A percentile compares a stretch with the other conserved stretches of the same genome.
phyloP scores from a whole-genome alignment of 2,113 vertebrate genomes.

The Oreamnos americanus region DNA sequence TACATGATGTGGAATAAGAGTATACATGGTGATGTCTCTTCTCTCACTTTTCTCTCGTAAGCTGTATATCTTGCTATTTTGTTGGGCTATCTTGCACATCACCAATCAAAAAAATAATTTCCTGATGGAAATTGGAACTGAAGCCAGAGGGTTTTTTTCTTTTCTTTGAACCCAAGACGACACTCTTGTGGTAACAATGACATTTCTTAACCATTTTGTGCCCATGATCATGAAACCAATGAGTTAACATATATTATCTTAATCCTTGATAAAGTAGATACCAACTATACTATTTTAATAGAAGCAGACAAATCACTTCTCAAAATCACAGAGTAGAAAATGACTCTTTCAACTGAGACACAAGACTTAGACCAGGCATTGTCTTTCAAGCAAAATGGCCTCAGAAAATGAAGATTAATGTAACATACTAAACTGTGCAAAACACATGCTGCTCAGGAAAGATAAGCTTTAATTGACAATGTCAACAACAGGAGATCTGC shows the following conservation, averaged over 20 bases:
- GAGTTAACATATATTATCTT: neutral
- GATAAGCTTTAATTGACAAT: neutral
- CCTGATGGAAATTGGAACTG: neutral
- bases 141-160: neutral
- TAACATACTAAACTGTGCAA: neutral
- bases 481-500: neutral
- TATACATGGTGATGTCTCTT: neutral
- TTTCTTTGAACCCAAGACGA: neutral
- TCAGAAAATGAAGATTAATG: neutral
- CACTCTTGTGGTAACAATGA: neutral
- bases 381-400: neutral
- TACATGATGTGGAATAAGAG: neutral
- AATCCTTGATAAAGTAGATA: neutral
- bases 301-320: neutral
- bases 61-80: neutral
- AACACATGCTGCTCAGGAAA: neutral
- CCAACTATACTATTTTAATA: neutral
- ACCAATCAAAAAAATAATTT: neutral
- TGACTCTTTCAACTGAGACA: neutral
- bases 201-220: neutral
- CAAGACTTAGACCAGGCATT: neutral
- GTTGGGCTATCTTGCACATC: neutral
- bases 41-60: neutral
- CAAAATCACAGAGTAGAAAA: neutral
- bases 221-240: neutral